These are phyloP conservation scores for Pollimyrus isidori DNA, from an alignment of 2,113 vertebrate species.

Conservation along the genomic window DNA sequence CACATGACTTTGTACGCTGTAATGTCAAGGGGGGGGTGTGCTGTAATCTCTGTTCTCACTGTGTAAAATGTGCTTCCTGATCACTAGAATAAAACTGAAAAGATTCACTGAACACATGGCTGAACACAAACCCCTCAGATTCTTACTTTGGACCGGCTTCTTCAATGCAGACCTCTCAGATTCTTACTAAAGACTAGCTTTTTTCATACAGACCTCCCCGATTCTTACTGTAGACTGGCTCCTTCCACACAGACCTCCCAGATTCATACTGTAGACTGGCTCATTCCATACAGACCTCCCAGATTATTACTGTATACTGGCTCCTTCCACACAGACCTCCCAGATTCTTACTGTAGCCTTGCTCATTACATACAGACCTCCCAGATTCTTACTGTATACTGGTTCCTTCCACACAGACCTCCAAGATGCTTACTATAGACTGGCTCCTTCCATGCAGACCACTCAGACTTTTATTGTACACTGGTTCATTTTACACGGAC, in stretches of 20 bases:
- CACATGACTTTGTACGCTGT: not conserved
- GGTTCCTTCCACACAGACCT: not conserved
- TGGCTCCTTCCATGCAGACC: not conserved
- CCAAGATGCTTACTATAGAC: not conserved
- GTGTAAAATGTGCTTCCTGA: not conserved
- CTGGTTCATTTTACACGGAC: not conserved
- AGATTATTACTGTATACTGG: not conserved
- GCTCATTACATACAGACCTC: not conserved
- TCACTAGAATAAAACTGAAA: not conserved
- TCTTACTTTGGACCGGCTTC: not conserved
- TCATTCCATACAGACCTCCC: not conserved
- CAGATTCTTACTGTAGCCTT: not conserved
- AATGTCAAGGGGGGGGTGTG: not conserved
- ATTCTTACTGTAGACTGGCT: not conserved
- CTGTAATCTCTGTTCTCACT: not conserved
- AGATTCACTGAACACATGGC: not conserved
- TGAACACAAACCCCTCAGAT: not conserved
- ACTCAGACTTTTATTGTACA: not conserved
- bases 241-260: not conserved
- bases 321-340: slow-evolving; percentile 18
- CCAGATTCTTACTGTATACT: not conserved
- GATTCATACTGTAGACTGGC: not conserved
- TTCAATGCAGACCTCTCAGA: not conserved
- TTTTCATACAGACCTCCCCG: not conserved
- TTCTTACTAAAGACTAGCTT: not conserved